phyloP scores from a whole-genome alignment of 2,888 invertebrate species.

The Apamea epomidion region DNA sequence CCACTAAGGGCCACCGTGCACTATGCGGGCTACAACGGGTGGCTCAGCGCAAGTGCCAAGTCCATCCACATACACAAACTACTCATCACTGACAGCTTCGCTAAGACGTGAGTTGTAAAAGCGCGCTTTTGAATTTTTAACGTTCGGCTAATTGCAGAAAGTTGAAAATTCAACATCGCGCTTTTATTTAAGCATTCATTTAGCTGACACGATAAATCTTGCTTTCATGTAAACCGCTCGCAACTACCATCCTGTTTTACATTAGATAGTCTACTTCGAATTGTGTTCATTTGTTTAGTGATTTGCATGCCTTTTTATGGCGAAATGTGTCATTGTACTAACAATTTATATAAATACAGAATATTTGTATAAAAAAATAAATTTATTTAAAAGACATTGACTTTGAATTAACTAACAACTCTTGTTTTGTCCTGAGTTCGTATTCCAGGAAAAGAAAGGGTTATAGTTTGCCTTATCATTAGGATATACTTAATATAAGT shows the following conservation, averaged over 20 bases:
- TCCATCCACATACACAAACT: conserved; percentile 96
- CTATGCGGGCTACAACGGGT: conserved; percentile 97
- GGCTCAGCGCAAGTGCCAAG: conserved; percentile 96
- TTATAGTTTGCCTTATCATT: neutral
- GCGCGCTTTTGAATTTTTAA: neutral
- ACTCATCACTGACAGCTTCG: conserved; percentile 95
- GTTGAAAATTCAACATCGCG: neutral
- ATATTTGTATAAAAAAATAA: too few species aligned
- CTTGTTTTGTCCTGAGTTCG: neutral
- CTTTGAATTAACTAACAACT: neutral
- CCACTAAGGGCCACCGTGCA: conserved; percentile 93
- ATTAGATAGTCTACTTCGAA: neutral
- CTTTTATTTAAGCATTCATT: neutral
- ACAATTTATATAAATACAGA: too few species aligned
- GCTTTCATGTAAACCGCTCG: neutral
- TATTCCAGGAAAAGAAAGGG: neutral
- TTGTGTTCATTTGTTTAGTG: neutral
- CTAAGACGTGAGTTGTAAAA: conserved; percentile 91
- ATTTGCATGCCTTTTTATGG: too few species aligned
- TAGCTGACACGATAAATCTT: neutral
- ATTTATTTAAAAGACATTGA: too few species aligned
- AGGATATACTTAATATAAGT: neutral
- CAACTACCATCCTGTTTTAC: neutral
- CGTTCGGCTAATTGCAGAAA: neutral
- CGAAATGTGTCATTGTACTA: too few species aligned